A percentile compares a stretch with the other conserved stretches of the same genome.
Evolutionary conservation across 2,113 vertebrate species (phyloP).

Genomic region (Scalopus aquaticus): DNA sequence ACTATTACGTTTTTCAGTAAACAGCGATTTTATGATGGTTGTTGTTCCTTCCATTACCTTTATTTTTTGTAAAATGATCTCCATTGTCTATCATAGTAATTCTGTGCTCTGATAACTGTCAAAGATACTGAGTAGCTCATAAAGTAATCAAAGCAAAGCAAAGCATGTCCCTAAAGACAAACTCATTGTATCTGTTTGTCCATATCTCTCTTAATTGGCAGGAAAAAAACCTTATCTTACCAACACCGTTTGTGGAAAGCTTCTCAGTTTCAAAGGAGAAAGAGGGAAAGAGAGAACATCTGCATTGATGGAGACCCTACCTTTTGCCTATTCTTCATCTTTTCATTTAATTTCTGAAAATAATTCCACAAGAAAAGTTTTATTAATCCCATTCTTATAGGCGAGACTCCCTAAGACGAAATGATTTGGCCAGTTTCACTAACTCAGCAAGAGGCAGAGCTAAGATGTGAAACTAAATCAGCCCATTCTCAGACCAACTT

Average conservation of each 20-base stretch:
- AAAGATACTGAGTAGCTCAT: neutral
- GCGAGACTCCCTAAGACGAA: neutral
- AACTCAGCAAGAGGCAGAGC: neutral
- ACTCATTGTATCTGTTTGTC: neutral
- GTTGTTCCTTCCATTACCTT: neutral
- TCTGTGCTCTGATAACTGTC: neutral
- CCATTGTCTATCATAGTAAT: neutral
- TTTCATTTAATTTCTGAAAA: neutral
- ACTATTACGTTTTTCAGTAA: neutral
- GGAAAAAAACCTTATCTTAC: neutral
- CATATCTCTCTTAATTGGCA: neutral
- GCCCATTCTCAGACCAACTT: neutral
- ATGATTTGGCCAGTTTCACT: neutral
- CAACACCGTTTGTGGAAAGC: neutral
- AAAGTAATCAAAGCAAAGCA: slow-evolving; percentile 2
- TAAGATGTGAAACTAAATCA: neutral
- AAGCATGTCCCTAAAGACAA: neutral
- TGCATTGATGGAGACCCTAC: neutral
- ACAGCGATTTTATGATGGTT: neutral
- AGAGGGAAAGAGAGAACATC: neutral
- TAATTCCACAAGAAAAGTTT: neutral
- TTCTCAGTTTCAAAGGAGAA: neutral
- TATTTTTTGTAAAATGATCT: neutral
- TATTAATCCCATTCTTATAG: neutral
- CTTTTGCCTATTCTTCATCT: neutral